These are phyloP conservation scores for Helicoverpa zea DNA, from an alignment of 1,140 invertebrate species.

Conservation along the genomic window DNA sequence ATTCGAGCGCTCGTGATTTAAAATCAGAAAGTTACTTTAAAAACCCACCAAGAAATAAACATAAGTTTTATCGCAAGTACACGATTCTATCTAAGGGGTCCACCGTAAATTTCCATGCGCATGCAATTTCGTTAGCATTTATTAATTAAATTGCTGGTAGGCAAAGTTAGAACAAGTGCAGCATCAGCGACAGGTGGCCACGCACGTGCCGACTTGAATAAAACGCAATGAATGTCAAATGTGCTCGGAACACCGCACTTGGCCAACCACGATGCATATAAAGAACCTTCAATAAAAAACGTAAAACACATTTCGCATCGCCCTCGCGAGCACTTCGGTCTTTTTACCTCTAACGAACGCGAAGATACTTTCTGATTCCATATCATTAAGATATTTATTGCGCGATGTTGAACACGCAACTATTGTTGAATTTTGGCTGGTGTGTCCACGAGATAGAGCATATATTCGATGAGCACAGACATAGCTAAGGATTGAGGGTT, in stretches of 20 bases:
- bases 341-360: conserved; percentile 53
- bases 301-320: conserved; percentile 61
- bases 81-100: neutral
- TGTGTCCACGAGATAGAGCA: conserved; percentile 70
- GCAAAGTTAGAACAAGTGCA: conserved; percentile 65
- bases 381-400: conserved; percentile 86
- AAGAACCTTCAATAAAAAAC: conserved; percentile 56
- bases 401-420: conserved; percentile 61
- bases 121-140: conserved; percentile 31
- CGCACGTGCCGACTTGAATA: conserved; percentile 83
- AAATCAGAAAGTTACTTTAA: neutral
- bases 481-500: conserved; percentile 67
- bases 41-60: neutral
- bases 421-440: conserved; percentile 76
- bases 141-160: conserved; percentile 36
- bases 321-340: conserved; percentile 57
- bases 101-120: neutral
- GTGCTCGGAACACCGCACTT: conserved; percentile 64
- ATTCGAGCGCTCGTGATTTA: neutral
- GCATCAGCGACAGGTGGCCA: conserved; percentile 82
- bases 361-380: conserved; percentile 85
- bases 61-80: neutral
- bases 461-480: conserved; percentile 64
- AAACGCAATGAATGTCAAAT: conserved; percentile 86
- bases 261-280: conserved; percentile 50